Evolutionary conservation across 2,797 vertebrate species (phyloP).

Genomic region (Coregonus suidteri): DNA sequence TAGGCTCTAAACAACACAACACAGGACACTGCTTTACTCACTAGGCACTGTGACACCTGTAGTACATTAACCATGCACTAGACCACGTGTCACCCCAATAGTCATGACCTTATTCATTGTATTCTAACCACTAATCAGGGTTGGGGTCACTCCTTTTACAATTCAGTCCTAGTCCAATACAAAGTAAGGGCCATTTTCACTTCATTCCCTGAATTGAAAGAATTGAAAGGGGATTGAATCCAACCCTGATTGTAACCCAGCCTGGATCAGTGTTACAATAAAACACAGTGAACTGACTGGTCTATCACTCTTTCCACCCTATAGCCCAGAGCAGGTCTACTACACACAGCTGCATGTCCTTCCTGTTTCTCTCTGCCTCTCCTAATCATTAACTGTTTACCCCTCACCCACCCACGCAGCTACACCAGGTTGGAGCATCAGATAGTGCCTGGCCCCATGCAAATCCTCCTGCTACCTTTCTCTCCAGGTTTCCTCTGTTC

Average conservation of each 20-base stretch:
- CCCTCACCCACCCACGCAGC: slow-evolving; percentile 13
- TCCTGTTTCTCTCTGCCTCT: slow-evolving; percentile 25
- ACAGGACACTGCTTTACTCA: not conserved
- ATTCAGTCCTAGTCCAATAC: not conserved
- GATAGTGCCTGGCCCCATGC: not conserved
- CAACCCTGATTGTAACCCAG: not conserved
- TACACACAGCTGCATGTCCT: slow-evolving; percentile 57
- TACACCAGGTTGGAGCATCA: slow-evolving; percentile 21
- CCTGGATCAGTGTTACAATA: not conserved
- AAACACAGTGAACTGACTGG: not conserved
- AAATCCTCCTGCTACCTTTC: not conserved
- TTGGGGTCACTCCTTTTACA: not conserved
- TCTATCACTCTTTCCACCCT: not conserved
- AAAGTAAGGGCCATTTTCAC: not conserved
- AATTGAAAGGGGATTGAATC: not conserved
- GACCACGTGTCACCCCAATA: not conserved
- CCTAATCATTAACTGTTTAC: slow-evolving; percentile 44
- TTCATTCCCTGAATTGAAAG: not conserved
- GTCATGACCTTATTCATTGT: not conserved
- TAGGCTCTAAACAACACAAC: no score
- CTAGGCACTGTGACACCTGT: not conserved
- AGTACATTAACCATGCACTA: not conserved
- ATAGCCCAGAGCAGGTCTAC: slow-evolving; percentile 28
- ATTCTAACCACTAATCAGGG: not conserved
- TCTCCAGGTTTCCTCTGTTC: slow-evolving; percentile 8